phyloP scores from a whole-genome alignment of 1,140 invertebrate genomes.

The Telenomus remus region DNA sequence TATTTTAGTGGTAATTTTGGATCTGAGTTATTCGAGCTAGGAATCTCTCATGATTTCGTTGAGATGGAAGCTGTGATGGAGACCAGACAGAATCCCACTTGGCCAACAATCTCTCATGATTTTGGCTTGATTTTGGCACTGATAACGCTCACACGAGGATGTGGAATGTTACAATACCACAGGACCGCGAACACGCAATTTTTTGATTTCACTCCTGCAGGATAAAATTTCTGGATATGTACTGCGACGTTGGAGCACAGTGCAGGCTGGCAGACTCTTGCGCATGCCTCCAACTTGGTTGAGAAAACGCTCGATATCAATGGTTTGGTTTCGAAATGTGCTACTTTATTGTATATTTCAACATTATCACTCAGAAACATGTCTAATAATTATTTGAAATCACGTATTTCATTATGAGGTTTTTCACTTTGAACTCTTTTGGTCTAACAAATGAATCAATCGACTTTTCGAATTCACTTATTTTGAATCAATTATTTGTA shows the following conservation, averaged over 20 bases:
- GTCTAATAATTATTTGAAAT: background rate
- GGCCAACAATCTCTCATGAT: too few species aligned
- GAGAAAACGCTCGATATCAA: constrained; percentile 44
- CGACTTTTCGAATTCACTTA: too few species aligned
- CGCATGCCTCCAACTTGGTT: constrained; percentile 25
- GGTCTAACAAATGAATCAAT: too few species aligned
- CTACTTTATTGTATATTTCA: background rate
- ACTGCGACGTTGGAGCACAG: constrained; percentile 37
- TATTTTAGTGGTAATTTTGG: too few species aligned
- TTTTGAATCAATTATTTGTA: too few species aligned
- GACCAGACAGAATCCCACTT: too few species aligned
- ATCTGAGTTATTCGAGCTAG: background rate
- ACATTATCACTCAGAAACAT: too few species aligned
- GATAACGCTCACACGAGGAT: background rate
- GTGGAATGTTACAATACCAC: background rate
- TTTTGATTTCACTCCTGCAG: constrained; percentile 29
- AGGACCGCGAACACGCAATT: constrained; percentile 7
- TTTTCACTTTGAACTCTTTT: too few species aligned
- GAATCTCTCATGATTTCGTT: too few species aligned
- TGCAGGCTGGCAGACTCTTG: constrained; percentile 4
- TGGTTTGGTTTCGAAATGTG: constrained; percentile 11
- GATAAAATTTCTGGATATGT: constrained; percentile 38
- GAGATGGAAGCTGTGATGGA: too few species aligned
- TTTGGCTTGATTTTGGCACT: background rate
- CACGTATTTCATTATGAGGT: too few species aligned